Conservation (phyloP, 2,888 invertebrate species). For the Tillus elongatus region DNA sequence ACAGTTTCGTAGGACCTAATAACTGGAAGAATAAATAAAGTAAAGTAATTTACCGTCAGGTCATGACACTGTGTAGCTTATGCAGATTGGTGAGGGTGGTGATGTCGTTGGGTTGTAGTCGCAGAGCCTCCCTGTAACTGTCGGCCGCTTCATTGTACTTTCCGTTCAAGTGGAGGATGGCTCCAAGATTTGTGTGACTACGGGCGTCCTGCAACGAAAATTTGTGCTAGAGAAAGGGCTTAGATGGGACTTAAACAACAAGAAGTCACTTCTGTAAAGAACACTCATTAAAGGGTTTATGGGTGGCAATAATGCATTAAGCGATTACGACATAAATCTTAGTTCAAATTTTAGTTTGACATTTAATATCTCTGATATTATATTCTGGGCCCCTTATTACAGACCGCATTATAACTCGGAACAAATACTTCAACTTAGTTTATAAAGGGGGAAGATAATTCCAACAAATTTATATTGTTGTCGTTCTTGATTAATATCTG, state of each 20-base stretch:
- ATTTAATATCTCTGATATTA: not conserved
- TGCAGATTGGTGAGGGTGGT: conserved; percentile 84
- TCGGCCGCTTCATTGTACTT: conserved; percentile 80
- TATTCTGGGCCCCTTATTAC: no score
- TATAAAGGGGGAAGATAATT: no score
- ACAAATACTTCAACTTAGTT: no score
- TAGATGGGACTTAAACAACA: not conserved
- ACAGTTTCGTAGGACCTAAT: no score
- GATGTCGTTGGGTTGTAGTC: conserved; percentile 78
- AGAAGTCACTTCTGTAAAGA: conserved; percentile 3
- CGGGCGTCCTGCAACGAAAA: conserved; percentile 67
- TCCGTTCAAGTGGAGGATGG: conserved; percentile 87
- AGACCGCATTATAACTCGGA: no score
- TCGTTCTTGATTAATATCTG: no score
- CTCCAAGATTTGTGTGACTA: conserved; percentile 89
- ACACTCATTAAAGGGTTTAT: conserved; percentile 3
- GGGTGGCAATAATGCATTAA: not conserved
- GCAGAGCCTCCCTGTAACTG: conserved; percentile 77
- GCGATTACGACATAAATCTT: conserved; percentile 3
- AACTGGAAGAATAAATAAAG: no score
- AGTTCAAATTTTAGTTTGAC: conserved; percentile 3
- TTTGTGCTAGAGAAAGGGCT: not conserved
- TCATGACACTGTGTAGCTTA: conserved; percentile 53
- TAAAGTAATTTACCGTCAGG: conserved; percentile 45
- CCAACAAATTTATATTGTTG: no score